Evolutionary conservation across 1,140 invertebrate species (phyloP), one percentile per base, ranked within the genome.

Genomic region (Hyles vespertilio): DNA sequence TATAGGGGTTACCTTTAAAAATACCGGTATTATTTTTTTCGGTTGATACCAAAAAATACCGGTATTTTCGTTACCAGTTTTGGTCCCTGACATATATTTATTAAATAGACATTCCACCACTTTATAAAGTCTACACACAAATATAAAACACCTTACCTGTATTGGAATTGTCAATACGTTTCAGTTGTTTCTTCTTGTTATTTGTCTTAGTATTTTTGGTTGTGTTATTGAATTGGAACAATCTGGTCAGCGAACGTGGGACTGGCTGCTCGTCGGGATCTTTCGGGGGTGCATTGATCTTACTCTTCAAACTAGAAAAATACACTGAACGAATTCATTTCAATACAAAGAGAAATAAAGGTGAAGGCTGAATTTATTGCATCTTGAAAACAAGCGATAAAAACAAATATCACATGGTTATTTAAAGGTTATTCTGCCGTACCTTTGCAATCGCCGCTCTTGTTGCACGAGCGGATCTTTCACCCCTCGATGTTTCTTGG

Each of bases 391-490:
- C 22, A 22, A 22, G 22, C 22, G 22, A 22, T 22, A 2, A 22
- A 22, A 22, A 22, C 22, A 22, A 22, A 22, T 22, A 22, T 22
- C 22, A 22, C 22, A 22, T 22, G 22, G 22, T 22, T 22, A 22
- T 22, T 22, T 22, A 22, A 22, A 22, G 22, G 22, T 22, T 22
- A 22, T 22, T 22, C 22, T 22, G 22, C 22, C 22, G 84, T 84
- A 93, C 93, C 89, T 89, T 67, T 90, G 84, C 32, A 92, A 72
- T 61, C 93, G 88, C 69, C 85, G 89, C 33, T 90, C 91, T 67
- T 87, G 88, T 77, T 94, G 93, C 71, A 92, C 90, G 50, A 92
- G 74, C 3, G 93, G 93, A 89, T 95, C 93, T 80, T 93, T 94
- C 5, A 94, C 90, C 54, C 93, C 93, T 58, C 90, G 85, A 69